A percentile compares a stretch with the other conserved stretches of the same genome.
Evolutionary conservation across 2,888 invertebrate species (phyloP).

Genomic region (Andrena chrysosceles): DNA sequence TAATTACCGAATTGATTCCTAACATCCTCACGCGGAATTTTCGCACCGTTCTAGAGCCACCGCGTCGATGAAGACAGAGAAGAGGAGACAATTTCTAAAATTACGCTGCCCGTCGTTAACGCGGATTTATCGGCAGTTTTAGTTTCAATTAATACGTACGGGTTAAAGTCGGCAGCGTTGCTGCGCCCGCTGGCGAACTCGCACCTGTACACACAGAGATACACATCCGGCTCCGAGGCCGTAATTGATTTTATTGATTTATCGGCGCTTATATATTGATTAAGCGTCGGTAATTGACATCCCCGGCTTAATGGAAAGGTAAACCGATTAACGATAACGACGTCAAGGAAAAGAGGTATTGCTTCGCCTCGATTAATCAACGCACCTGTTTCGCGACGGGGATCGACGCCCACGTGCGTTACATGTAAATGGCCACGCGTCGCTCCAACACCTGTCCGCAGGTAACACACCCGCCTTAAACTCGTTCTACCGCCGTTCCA

Average conservation of each 20-base stretch:
- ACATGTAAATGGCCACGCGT: conserved; percentile 47
- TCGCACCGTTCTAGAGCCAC: not conserved
- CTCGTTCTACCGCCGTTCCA: conserved; percentile 32
- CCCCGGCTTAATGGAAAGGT: conserved; percentile 56
- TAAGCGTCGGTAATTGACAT: conserved; percentile 63
- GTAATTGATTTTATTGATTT: conserved; percentile 65
- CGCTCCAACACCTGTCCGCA: conserved; percentile 58
- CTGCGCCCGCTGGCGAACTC: not conserved
- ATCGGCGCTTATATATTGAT: conserved; percentile 54
- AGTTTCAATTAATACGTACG: conserved; percentile 10
- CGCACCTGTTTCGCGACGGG: conserved; percentile 71
- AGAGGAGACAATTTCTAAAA: conserved; percentile 16
- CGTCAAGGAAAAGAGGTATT: conserved; percentile 62
- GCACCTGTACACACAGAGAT: conserved; percentile 44
- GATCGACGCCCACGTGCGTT: conserved; percentile 53
- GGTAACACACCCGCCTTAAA: conserved; percentile 36
- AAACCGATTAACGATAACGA: conserved; percentile 67
- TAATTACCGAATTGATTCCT: not conserved
- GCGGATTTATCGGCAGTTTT: conserved; percentile 11
- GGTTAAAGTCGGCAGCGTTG: conserved; percentile 26
- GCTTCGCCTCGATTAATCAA: conserved; percentile 73
- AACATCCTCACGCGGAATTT: not conserved
- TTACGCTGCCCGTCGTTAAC: not conserved
- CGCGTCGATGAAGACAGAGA: not conserved
- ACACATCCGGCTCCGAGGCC: conserved; percentile 25